A percentile compares a stretch with the other conserved stretches of the same genome.
phyloP scores from a whole-genome alignment of 2,797 vertebrate genomes.

The Odontamblyopus lacepedii region DNA sequence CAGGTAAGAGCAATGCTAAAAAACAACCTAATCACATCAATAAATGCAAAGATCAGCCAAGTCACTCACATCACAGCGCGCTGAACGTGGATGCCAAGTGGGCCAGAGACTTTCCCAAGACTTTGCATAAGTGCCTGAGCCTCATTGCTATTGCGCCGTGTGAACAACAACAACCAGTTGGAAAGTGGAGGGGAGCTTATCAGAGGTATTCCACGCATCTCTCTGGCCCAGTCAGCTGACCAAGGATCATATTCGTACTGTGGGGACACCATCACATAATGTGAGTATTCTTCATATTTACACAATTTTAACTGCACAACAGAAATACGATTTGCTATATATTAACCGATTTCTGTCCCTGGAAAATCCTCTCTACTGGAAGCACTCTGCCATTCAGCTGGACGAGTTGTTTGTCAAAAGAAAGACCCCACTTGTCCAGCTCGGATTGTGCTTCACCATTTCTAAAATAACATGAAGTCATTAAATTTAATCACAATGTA shows the following conservation, averaged over 20 bases:
- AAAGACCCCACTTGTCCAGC: conserved; percentile 88
- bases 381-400: conserved; percentile 85
- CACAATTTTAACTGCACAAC: neutral
- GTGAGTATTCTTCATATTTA: neutral
- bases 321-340: neutral
- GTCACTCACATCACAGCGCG: conserved; percentile 82
- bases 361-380: conserved; percentile 86
- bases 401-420: conserved; percentile 85
- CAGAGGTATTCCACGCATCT: conserved; percentile 82
- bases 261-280: conserved; percentile 13
- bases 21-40: neutral
- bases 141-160: conserved; percentile 76
- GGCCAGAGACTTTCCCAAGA: conserved; percentile 81
- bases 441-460: conserved; percentile 83
- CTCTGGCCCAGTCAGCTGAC: conserved; percentile 88
- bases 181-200: conserved; percentile 79
- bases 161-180: conserved; percentile 87
- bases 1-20: neutral
- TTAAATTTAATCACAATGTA: too few relatives aligned
- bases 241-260: conserved; percentile 86
- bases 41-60: neutral
- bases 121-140: conserved; percentile 82
- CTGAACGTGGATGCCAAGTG: conserved; percentile 84
- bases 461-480: conserved; percentile 59
- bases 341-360: conserved; percentile 79